Percentiles rank a stretch among this genome's conserved stretches.
These are phyloP conservation scores for Cardiocondyla obscurior DNA, from an alignment of 1,140 invertebrate genomes.

Conservation along the genomic window DNA sequence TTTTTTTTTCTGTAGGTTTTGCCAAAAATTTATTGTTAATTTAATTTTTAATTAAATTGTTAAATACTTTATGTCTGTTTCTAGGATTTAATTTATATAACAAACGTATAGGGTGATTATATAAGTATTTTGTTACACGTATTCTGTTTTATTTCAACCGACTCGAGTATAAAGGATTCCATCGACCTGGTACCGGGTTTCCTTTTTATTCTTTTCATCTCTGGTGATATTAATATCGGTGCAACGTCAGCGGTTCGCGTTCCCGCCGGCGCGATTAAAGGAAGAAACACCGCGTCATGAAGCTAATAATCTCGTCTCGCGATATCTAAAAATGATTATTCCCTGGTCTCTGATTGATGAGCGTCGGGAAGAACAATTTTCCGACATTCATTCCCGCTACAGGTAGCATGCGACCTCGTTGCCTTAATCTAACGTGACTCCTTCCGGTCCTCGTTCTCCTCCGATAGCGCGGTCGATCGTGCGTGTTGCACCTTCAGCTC, in stretches of 20 bases:
- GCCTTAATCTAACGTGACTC: conserved; percentile 80
- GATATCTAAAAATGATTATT: conserved; percentile 27
- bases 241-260: not conserved
- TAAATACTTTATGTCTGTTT: too few species aligned
- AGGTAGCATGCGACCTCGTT: conserved; percentile 77
- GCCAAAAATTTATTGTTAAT: not conserved
- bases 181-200: too few species aligned
- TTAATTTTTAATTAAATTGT: too few species aligned
- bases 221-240: not conserved
- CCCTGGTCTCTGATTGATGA: conserved; percentile 31
- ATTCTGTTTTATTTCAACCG: too few species aligned
- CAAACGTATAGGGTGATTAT: too few species aligned
- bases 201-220: not conserved
- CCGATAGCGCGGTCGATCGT: conserved; percentile 38
- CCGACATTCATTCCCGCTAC: conserved; percentile 38
- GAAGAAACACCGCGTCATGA: not conserved
- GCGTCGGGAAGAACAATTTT: conserved; percentile 14
- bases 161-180: too few species aligned
- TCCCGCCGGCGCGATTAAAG: not conserved
- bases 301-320: not conserved
- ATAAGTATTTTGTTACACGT: too few species aligned
- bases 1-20: too few species aligned
- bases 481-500: not conserved
- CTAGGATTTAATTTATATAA: too few species aligned
- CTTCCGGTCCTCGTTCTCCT: conserved; percentile 46